Evolutionary conservation across 1,140 invertebrate species (phyloP), one percentile per base, ranked within the genome.

Genomic region (Tyrophagus putrescentiae): DNA sequence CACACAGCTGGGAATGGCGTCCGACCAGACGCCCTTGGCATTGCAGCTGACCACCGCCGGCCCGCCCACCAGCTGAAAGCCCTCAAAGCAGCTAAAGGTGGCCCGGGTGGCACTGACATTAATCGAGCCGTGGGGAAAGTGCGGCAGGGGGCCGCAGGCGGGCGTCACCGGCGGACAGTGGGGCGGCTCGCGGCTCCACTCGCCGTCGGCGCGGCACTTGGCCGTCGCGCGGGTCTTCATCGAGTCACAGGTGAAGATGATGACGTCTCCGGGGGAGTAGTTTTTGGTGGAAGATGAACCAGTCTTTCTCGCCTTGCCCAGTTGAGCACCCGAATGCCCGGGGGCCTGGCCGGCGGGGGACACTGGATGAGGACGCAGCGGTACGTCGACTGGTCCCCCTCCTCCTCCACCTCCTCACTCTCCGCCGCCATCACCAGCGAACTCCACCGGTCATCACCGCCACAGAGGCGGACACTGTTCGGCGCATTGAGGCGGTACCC

Each of bases 391-490:
- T 44, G 57, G n/a, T n/a, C n/a, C n/a, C n/a, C n/a, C n/a, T n/a
- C n/a, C n/a, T n/a, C n/a, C n/a, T n/a, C n/a, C n/a, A n/a, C n/a
- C n/a, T n/a, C n/a, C n/a, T n/a, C n/a, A n/a, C n/a, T n/a, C 31
- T 6, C 31, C 6, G 44, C 31, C 31, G 7, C 13, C n/a, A n/a
- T 48, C 32, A 45, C 34, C 36, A 59, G 27, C 11, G 36, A n/a
- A 45, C 57, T 59, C 57, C 57, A 59, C 6, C n/a, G 39, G 27
- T 59, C 25, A 21, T 59, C 39, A 13, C 28, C 27, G 16, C 57
- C 23, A 59, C 57, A 59, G 33, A n/a, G 1, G 2, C 57, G 39
- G 34, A 21, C 36, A 29, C 29, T 42, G 2, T 13, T n/a, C 16
- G 50, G n/a, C n/a, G 57, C 41, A 42, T 44, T 59, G 28, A 59